Percentiles rank a stretch among this genome's conserved stretches.
phyloP scores from a whole-genome alignment of 2,113 vertebrate species.

The Scatophagus argus region DNA sequence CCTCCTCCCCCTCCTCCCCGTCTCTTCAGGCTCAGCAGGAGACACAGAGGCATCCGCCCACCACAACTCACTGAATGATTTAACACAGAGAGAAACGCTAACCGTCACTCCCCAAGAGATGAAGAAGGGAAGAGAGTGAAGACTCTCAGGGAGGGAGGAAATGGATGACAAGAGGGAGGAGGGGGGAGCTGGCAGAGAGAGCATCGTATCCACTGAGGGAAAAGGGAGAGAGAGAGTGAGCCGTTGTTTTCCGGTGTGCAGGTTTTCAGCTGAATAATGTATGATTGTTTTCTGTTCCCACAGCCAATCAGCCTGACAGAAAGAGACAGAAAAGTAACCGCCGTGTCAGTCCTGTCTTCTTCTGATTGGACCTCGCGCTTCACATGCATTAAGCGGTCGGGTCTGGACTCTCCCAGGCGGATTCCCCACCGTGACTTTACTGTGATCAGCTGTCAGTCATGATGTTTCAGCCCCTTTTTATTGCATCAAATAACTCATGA shows the following conservation, averaged over 20 bases:
- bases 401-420: fast-evolving
- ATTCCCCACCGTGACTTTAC: neutral
- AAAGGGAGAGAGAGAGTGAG: neutral
- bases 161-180: slow-evolving; percentile 9
- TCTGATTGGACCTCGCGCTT: neutral
- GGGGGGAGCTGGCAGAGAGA: neutral
- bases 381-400: slow-evolving; percentile 16
- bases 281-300: slow-evolving; percentile 51
- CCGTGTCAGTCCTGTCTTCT: neutral
- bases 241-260: slow-evolving; percentile 25
- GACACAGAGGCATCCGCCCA: slow-evolving; percentile 47
- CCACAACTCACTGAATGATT: slow-evolving; percentile 56
- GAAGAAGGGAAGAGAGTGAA: slow-evolving; percentile 14
- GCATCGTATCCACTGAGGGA: neutral
- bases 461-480: no score
- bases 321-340: neutral
- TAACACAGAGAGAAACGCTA: slow-evolving; percentile 24
- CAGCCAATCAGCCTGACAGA: slow-evolving; percentile 29
- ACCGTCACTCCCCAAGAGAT: slow-evolving; percentile 12
- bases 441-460: no score
- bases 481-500: no score
- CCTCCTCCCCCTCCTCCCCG: neutral
- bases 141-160: neutral
- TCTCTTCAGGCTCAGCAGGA: slow-evolving; percentile 54
- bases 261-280: slow-evolving; percentile 51